These are phyloP conservation scores for Monopterus albus DNA, from an alignment of 2,113 vertebrate species.

Conservation along the genomic window DNA sequence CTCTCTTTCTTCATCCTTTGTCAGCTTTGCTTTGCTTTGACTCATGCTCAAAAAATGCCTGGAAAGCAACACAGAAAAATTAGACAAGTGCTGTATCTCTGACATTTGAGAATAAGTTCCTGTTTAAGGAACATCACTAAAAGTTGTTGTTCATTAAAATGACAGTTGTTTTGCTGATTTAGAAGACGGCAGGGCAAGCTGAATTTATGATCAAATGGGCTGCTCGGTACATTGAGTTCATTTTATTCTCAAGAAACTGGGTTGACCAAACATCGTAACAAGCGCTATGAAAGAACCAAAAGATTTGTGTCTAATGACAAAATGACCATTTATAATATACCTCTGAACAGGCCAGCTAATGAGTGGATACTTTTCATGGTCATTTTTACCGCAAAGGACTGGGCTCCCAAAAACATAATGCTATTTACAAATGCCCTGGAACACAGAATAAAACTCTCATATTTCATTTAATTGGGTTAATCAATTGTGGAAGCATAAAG, in stretches of 20 bases:
- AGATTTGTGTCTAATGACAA: too few relatives aligned
- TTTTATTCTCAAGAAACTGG: conserved; percentile 6
- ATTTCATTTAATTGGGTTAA: conserved; percentile 41
- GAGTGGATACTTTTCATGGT: too few relatives aligned
- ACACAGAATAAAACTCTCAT: conserved; percentile 16
- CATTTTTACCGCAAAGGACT: background rate
- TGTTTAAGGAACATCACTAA: conserved; percentile 11
- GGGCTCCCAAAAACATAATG: conserved; percentile 5
- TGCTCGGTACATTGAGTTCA: background rate
- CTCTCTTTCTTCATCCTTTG: conserved; percentile 43
- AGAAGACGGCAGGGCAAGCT: conserved; percentile 3
- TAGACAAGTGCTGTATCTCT: conserved; percentile 14
- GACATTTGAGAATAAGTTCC: conserved; percentile 31
- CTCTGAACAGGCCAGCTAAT: background rate
- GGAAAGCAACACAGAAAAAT: conserved; percentile 43
- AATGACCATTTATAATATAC: background rate
- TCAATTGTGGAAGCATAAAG: conserved; percentile 39
- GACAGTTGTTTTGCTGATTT: conserved; percentile 26
- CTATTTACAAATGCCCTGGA: conserved; percentile 20
- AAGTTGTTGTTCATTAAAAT: conserved; percentile 13
- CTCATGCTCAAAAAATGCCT: conserved; percentile 43
- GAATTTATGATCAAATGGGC: conserved; percentile 19
- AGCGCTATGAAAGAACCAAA: too few relatives aligned
- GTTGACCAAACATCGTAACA: conserved; percentile 4
- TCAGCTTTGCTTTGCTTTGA: conserved; percentile 38